Evolutionary conservation across 2,797 vertebrate species (phyloP).

Genomic region (Paedocypris micromegethes): DNA sequence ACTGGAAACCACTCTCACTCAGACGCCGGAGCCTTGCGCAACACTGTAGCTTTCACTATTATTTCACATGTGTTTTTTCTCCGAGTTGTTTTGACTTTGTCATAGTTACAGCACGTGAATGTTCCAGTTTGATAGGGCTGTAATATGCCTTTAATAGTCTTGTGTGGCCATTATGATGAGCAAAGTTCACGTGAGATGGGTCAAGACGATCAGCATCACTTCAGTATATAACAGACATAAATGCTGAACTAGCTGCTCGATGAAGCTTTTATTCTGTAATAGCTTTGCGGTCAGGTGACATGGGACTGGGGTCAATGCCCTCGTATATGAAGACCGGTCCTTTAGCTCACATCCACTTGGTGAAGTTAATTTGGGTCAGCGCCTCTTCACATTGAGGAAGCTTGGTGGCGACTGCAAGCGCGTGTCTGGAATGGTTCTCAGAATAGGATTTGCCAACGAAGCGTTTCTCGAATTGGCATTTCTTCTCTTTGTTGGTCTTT

Average conservation of each 20-base stretch:
- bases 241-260: constrained; percentile 27
- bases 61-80: constrained; percentile 2
- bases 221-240: constrained; percentile 37
- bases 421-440: constrained; percentile 26
- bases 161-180: constrained; percentile 16
- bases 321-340: constrained; percentile 22
- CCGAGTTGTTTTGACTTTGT: neutral
- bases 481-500: constrained; percentile 32
- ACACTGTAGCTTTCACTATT: neutral
- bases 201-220: neutral
- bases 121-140: constrained; percentile 23
- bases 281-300: constrained; percentile 32
- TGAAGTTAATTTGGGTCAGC: constrained; percentile 50
- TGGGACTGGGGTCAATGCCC: constrained; percentile 48
- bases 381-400: constrained; percentile 45
- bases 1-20: constrained; percentile 1
- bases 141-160: constrained; percentile 13
- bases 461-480: constrained; percentile 35
- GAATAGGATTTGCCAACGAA: constrained; percentile 30
- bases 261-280: neutral
- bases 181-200: constrained; percentile 37
- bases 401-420: neutral
- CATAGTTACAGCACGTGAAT: constrained; percentile 1
- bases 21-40: constrained; percentile 1
- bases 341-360: constrained; percentile 23